A percentile compares a stretch with the other conserved stretches of the same genome.
Conservation (phyloP, 2,113 vertebrate genomes). For the Labeo rohita region DNA sequence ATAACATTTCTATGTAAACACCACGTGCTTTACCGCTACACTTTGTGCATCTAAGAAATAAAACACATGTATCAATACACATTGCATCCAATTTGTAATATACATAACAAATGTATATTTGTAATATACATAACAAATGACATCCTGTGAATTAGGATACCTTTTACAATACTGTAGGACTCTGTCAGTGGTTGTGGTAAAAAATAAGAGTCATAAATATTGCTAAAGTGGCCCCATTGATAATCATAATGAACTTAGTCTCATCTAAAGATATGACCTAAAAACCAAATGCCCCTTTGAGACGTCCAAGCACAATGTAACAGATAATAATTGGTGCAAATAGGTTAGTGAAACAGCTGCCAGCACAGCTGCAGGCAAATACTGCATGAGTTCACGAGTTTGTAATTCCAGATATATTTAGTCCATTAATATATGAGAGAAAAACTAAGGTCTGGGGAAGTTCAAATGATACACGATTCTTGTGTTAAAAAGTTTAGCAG, state of each 20-base stretch:
- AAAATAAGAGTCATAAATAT: neutral
- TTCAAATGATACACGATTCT: neutral
- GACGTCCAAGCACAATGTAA: neutral
- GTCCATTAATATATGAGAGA: neutral
- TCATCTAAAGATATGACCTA: neutral
- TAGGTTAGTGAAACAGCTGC: neutral
- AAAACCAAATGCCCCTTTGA: neutral
- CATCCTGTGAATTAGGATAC: neutral
- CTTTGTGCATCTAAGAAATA: neutral
- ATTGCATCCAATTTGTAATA: neutral
- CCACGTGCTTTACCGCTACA: neutral
- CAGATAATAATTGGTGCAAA: neutral
- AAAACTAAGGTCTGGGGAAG: neutral
- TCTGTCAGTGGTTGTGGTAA: neutral
- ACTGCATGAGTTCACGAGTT: neutral
- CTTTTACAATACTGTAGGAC: neutral
- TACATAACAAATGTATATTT: neutral
- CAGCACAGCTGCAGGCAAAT: conserved; percentile 10
- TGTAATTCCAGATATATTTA: neutral
- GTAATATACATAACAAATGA: neutral
- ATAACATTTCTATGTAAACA: neutral
- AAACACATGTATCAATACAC: neutral
- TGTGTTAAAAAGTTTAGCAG: neutral
- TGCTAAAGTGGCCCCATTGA: neutral
- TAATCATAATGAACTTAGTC: neutral